Conservation (phyloP, 1,140 invertebrate genomes). For the Cyclina sinensis region DNA sequence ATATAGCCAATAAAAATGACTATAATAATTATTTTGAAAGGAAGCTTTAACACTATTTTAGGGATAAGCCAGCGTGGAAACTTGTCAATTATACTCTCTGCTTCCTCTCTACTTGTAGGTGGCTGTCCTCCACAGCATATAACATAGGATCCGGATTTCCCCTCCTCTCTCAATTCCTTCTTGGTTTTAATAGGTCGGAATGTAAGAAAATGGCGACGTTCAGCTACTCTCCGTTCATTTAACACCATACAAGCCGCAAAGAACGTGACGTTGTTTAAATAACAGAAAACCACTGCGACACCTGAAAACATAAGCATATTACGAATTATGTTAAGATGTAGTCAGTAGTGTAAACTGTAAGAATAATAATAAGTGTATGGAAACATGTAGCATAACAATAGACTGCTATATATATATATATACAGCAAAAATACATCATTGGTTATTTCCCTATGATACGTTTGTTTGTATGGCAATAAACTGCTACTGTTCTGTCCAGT, state of each 20-base stretch:
- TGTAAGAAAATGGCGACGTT: constrained; percentile 53
- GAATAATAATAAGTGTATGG: too few relatives aligned
- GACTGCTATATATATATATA: too few relatives aligned
- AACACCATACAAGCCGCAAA: constrained; percentile 63
- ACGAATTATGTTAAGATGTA: neutral
- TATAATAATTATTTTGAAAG: constrained; percentile 91
- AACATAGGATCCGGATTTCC: neutral
- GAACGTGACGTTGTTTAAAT: constrained; percentile 61
- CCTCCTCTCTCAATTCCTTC: neutral
- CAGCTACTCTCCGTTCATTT: constrained; percentile 48
- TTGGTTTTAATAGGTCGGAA: constrained; percentile 1
- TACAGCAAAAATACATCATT: too few relatives aligned
- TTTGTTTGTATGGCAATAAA: too few relatives aligned
- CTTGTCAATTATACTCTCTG: constrained; percentile 53
- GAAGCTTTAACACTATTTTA: constrained; percentile 42
- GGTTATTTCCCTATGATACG: too few relatives aligned
- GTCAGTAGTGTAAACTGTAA: too few relatives aligned
- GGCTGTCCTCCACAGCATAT: constrained; percentile 21
- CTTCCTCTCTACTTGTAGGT: constrained; percentile 30
- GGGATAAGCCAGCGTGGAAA: too few relatives aligned
- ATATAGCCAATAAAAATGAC: constrained; percentile 94
- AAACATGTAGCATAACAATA: too few relatives aligned
- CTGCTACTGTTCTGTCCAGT: too few relatives aligned
- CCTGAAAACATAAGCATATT: constrained; percentile 27
- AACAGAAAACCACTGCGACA: constrained; percentile 68